phyloP scores from a whole-genome alignment of 1,140 invertebrate species.

The Leptonema lineaticorne region DNA sequence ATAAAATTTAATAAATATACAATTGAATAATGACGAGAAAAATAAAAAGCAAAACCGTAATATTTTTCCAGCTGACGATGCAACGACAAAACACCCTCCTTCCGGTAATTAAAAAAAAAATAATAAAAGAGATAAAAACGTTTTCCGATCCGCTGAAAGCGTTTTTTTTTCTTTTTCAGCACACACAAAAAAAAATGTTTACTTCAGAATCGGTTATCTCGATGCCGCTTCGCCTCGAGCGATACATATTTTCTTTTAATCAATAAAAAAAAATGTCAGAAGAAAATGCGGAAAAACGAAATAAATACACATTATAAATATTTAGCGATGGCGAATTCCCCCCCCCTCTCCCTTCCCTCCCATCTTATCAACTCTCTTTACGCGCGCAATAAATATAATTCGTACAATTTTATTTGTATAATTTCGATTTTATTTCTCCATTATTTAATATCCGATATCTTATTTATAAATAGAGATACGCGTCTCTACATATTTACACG shows the following conservation, averaged over 20 bases:
- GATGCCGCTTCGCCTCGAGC: neutral
- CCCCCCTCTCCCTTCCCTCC: too few species aligned
- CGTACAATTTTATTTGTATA: too few species aligned
- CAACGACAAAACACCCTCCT: too few species aligned
- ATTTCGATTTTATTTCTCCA: too few species aligned
- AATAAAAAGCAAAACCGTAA: neutral
- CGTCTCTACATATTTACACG: too few species aligned
- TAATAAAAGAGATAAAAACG: neutral
- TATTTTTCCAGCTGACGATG: neutral
- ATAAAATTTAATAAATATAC: neutral
- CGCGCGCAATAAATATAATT: too few species aligned
- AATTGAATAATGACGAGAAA: neutral
- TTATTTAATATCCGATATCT: too few species aligned
- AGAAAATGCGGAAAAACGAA: too few species aligned
- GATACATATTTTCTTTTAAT: slow-evolving; percentile 15
- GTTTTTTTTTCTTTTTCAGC: neutral
- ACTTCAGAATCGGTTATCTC: slow-evolving; percentile 14
- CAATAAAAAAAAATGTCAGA: neutral
- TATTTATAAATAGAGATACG: too few species aligned
- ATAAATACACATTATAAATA: too few species aligned
- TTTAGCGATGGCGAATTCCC: too few species aligned
- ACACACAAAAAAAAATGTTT: neutral
- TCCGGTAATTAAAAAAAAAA: neutral
- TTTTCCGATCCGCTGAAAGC: neutral
- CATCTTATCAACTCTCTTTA: too few species aligned